phyloP scores from a whole-genome alignment of 2,113 vertebrate genomes.

The Rhynchomys soricoides region DNA sequence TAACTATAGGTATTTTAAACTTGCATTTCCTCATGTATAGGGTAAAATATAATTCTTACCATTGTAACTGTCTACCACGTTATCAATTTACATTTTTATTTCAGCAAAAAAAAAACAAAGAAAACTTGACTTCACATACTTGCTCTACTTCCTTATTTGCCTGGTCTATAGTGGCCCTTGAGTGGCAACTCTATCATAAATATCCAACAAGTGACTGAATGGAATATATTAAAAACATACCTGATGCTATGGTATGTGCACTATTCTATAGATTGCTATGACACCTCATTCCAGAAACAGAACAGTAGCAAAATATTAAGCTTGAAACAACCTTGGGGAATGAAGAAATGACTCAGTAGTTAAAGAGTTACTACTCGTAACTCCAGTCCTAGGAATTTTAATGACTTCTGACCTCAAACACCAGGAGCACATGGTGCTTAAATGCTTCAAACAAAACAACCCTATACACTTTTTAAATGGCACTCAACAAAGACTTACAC shows the following conservation, averaged over 20 bases:
- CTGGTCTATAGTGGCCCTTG: constrained; percentile 15
- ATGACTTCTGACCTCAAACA: not conserved
- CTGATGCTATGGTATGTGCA: not conserved
- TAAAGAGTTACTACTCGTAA: not conserved
- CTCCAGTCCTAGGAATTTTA: not conserved
- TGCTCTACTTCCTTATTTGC: constrained; percentile 23
- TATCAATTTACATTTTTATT: constrained; percentile 45
- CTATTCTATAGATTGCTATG: constrained; percentile 50
- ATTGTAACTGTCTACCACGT: constrained; percentile 46
- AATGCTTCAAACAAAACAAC: not conserved
- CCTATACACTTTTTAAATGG: not conserved
- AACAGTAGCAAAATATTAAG: constrained; percentile 20
- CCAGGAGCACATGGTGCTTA: not conserved
- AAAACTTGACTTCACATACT: constrained; percentile 11
- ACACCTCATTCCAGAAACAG: constrained; percentile 13
- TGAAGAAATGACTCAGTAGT: not conserved
- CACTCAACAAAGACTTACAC: not conserved
- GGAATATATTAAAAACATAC: constrained; percentile 44
- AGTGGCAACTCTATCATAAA: constrained; percentile 53
- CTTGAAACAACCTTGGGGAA: constrained; percentile 25
- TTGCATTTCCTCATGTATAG: constrained; percentile 42
- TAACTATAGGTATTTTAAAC: constrained; percentile 35
- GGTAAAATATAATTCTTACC: constrained; percentile 55
- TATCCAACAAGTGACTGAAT: constrained; percentile 12
- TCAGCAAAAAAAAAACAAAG: constrained; percentile 63